These are phyloP conservation scores for Anableps anableps DNA, from an alignment of 2,797 vertebrate species.

Conservation along the genomic window DNA sequence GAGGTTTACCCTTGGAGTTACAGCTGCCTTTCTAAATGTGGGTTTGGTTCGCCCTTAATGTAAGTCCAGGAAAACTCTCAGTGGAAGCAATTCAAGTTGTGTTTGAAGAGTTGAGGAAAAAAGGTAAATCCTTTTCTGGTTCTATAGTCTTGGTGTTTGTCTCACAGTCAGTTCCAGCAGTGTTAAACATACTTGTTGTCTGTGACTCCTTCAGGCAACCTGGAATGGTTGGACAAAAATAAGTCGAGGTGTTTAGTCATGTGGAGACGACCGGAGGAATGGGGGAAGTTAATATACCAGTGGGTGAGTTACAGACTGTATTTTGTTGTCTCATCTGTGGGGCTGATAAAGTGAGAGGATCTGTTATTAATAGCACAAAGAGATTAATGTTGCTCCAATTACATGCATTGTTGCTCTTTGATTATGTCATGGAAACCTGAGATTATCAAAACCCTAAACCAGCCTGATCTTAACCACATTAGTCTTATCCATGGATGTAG, in stretches of 20 bases:
- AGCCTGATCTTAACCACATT: background rate
- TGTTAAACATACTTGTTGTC: conserved; percentile 10
- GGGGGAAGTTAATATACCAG: conserved; percentile 97
- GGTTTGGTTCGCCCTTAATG: conserved; percentile 78
- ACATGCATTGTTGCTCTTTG: background rate
- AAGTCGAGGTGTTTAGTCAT: conserved; percentile 97
- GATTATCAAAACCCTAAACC: background rate
- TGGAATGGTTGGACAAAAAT: conserved; percentile 98
- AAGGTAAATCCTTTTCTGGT: conserved; percentile 80
- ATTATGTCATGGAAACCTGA: background rate
- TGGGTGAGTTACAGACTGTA: conserved; percentile 87
- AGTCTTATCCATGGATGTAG: background rate
- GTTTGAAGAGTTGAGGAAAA: conserved; percentile 96
- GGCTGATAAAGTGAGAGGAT: conserved; percentile 8
- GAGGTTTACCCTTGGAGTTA: background rate
- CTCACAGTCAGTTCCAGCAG: background rate
- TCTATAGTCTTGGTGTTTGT: background rate
- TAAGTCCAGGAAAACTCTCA: conserved; percentile 88
- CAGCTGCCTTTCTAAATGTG: background rate
- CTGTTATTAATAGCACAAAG: conserved; percentile 4
- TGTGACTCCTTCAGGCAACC: conserved; percentile 84
- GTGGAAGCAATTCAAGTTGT: conserved; percentile 94
- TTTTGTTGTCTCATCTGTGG: background rate
- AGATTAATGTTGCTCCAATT: background rate
- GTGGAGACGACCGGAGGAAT: conserved; percentile 98